These are phyloP conservation scores for Piscicola geometra DNA, from an alignment of 2,888 invertebrate species.

Conservation along the genomic window DNA sequence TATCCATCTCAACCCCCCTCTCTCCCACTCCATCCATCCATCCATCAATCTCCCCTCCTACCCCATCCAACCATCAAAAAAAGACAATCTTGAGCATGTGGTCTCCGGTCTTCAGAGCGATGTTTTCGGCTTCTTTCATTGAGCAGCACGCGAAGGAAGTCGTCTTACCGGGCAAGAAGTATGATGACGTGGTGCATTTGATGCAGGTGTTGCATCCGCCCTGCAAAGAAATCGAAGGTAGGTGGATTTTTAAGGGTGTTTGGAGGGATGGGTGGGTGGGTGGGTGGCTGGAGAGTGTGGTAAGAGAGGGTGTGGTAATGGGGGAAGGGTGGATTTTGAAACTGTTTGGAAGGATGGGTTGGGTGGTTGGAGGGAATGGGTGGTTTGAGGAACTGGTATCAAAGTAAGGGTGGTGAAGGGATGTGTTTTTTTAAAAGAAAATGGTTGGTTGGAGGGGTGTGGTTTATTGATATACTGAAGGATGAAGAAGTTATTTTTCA, in stretches of 20 bases:
- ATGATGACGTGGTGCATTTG: constrained; percentile 41
- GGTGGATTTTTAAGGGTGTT: neutral
- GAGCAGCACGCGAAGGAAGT: constrained; percentile 44
- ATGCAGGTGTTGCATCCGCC: constrained; percentile 44
- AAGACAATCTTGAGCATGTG: constrained; percentile 43
- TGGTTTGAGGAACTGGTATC: neutral
- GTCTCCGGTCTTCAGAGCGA: constrained; percentile 46
- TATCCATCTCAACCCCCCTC: neutral
- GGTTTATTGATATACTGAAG: too few species aligned
- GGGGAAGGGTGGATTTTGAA: too few species aligned
- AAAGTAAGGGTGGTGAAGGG: constrained; percentile 6
- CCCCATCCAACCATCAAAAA: neutral
- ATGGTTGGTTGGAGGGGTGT: too few species aligned
- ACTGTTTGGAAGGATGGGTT: neutral
- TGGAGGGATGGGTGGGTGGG: neutral
- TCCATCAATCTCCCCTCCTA: neutral
- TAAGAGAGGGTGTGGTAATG: neutral
- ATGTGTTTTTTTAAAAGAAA: too few species aligned
- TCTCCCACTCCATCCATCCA: neutral
- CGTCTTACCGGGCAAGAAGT: constrained; percentile 43
- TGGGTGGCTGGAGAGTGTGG: neutral
- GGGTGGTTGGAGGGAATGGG: neutral
- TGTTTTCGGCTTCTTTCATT: constrained; percentile 43
- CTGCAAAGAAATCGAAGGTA: constrained; percentile 43
- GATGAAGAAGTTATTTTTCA: too few species aligned